Percentiles rank a stretch among this genome's conserved stretches.
Conservation (phyloP, 2,797 vertebrate species). For the Alectoris magna region DNA sequence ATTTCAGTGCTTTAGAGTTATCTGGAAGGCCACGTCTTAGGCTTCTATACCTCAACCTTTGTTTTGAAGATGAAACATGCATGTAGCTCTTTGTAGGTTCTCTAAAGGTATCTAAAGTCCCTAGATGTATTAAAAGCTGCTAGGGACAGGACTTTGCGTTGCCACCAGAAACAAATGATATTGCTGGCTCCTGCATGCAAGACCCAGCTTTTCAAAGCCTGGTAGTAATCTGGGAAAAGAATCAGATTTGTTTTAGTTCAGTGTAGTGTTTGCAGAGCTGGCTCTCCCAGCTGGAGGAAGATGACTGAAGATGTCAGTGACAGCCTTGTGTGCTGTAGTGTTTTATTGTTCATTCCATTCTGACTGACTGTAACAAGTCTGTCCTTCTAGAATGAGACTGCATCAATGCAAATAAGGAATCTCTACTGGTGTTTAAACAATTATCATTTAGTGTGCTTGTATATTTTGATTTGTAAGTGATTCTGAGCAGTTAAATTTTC, state of each 20-base stretch:
- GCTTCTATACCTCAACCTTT: background rate
- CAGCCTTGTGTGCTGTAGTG: background rate
- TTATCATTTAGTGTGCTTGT: background rate
- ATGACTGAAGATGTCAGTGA: background rate
- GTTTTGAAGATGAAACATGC: background rate
- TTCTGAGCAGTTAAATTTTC: background rate
- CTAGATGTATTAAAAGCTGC: background rate
- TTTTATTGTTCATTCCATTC: background rate
- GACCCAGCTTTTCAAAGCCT: background rate
- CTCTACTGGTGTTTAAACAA: background rate
- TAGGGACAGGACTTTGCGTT: background rate
- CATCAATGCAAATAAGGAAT: background rate
- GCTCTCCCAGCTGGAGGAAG: background rate
- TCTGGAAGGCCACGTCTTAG: background rate
- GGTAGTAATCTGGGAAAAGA: background rate
- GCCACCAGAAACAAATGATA: background rate
- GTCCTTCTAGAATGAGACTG: background rate
- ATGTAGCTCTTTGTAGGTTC: accelerated
- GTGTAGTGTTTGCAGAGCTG: background rate
- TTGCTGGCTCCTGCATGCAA: background rate
- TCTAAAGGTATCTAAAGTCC: background rate
- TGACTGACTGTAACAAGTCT: background rate
- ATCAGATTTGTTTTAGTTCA: background rate
- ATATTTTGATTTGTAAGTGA: background rate
- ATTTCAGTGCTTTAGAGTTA: background rate